These are phyloP conservation scores for Sitodiplosis mosellana DNA, from an alignment of 1,140 invertebrate genomes.

Conservation along the genomic window DNA sequence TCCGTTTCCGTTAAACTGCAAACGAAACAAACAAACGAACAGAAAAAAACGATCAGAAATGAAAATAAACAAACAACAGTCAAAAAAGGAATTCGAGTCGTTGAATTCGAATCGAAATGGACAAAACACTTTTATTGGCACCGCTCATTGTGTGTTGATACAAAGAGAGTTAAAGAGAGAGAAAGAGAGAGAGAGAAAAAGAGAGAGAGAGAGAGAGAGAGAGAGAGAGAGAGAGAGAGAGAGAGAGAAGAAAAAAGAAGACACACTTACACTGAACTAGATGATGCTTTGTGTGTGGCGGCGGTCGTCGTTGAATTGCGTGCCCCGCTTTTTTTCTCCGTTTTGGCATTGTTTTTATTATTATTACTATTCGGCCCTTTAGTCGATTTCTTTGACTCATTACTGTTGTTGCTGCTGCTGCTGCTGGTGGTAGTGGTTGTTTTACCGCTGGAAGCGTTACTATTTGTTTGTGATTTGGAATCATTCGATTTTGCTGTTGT, in stretches of 20 bases:
- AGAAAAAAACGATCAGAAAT: background rate
- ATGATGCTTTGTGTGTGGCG: too few relatives aligned
- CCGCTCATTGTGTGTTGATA: too few relatives aligned
- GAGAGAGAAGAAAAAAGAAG: too few relatives aligned
- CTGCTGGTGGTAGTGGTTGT: background rate
- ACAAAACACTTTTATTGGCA: too few relatives aligned
- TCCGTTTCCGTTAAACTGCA: slow-evolving; percentile 54
- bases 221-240: too few relatives aligned
- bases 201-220: too few relatives aligned
- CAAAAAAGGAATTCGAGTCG: too few relatives aligned
- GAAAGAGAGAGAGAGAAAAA: too few relatives aligned
- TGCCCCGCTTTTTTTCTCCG: slow-evolving; percentile 37
- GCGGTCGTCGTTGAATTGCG: slow-evolving; percentile 13
- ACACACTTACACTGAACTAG: too few relatives aligned
- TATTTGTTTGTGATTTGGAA: slow-evolving; percentile 5
- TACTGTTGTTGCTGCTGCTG: background rate
- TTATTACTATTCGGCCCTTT: slow-evolving; percentile 19
- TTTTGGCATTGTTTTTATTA: slow-evolving; percentile 22
- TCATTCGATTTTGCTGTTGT: too few relatives aligned
- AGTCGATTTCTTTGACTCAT: background rate
- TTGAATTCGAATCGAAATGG: too few relatives aligned
- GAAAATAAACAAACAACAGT: slow-evolving; percentile 3
- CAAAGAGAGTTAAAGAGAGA: too few relatives aligned
- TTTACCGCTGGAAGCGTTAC: background rate
- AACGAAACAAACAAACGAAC: slow-evolving; percentile 11